Conservation (phyloP, 2,888 invertebrate species). For the Gisinianus flammeolus region DNA sequence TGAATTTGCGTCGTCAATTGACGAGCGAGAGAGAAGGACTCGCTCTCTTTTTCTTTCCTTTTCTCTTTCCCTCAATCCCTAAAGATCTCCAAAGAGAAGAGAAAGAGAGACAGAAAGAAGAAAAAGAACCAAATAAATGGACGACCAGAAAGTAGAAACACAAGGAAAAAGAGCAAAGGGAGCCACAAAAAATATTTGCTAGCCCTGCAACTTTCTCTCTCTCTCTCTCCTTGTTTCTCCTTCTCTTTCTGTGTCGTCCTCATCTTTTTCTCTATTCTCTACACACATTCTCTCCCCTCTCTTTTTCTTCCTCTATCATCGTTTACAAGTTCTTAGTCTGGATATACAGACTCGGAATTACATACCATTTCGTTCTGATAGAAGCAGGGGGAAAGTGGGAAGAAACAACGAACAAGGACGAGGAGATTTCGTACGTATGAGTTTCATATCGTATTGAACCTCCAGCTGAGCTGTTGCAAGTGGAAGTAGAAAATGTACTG, state of each 20-base stretch:
- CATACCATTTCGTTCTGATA: too few species aligned
- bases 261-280: background rate
- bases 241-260: constrained; percentile 22
- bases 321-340: background rate
- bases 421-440: too few species aligned
- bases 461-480: too few species aligned
- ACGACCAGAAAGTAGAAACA: constrained; percentile 22
- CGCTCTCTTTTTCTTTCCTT: background rate
- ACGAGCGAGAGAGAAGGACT: constrained; percentile 35
- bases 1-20: constrained; percentile 57
- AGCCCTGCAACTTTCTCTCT: constrained; percentile 45
- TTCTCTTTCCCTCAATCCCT: constrained; percentile 9
- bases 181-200: constrained; percentile 45
- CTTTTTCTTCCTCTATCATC: background rate
- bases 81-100: background rate
- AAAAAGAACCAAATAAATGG: constrained; percentile 20
- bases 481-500: too few species aligned
- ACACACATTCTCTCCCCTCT: background rate
- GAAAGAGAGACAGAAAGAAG: constrained; percentile 27
- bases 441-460: too few species aligned
- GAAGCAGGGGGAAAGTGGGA: too few species aligned
- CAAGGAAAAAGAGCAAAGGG: constrained; percentile 35
- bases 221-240: constrained; percentile 23
- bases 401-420: too few species aligned
- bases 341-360: background rate